Evolutionary conservation across 2,113 vertebrate genomes (phyloP), one percentile per base, ranked within the genome.

Genomic region (Aspiorhynchus laticeps): DNA sequence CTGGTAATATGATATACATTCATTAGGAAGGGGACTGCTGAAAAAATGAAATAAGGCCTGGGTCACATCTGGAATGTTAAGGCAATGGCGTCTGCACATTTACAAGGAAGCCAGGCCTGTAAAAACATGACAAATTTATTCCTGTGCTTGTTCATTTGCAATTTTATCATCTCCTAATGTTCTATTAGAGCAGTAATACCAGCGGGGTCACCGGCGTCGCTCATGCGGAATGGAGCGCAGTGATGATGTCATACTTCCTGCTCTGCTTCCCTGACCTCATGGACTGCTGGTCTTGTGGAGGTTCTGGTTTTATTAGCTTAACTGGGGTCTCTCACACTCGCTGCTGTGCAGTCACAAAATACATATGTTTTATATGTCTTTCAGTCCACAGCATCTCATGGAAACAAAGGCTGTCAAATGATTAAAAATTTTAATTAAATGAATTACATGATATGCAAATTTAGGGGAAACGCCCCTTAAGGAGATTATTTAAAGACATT

Each of bases 201-300:
- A 91, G 90, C 90, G 84, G 93, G 92, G 87, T 87, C 19, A 87
- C 86, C 88, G 90, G 87, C 90, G 86, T 93, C 93, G 84, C 89
- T 92, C 89, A 90, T 93, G 89, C 24, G 61, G 86, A 86, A 87
- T 81, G 14, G 87, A 90, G 90, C 92, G 88, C 90, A 89, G 92
- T 92, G 91, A 92, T 94, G 94, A 95, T 95, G 93, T 94, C 93
- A 94, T 93, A 92, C 90, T 94, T 94, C 89, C 90, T 88, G 91
- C 86, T 91, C 85, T 93, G 89, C 87, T 78, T 88, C 85, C 88
- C 89, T 93, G 90, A 93, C 91, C 89, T 33, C 89, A 86, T 77
- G 86, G 85, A 78, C 92, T 93, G 86, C 90, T 81, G 79, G 76
- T 89, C 79, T 91, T 86, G 73, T 90, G 86, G 88, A 85, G 87